Conservation (phyloP, 2,888 invertebrate genomes). For the Acanthosepion pharaonis region DNA sequence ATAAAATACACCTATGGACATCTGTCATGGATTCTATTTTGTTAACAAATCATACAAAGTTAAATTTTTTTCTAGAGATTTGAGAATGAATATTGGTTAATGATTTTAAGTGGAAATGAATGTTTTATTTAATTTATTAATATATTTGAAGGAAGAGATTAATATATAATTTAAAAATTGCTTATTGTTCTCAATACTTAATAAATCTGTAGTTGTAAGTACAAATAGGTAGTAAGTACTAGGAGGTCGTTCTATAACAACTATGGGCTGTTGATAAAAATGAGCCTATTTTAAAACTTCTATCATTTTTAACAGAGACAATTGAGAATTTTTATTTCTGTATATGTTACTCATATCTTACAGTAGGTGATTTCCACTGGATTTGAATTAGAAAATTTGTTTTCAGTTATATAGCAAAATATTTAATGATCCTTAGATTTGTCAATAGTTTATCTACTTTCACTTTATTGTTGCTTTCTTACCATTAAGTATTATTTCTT, state of each 20-base stretch:
- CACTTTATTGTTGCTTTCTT: neutral
- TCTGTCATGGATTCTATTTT: neutral
- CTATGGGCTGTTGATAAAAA: neutral
- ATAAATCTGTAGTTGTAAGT: neutral
- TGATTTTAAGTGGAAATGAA: neutral
- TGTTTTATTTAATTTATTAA: neutral
- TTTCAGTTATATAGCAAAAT: no score
- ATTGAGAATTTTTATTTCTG: neutral
- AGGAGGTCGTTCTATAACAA: neutral
- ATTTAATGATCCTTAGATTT: no score
- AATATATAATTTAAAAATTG: neutral
- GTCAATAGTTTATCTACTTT: no score
- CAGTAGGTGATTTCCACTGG: neutral
- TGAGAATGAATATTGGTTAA: neutral
- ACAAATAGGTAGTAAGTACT: neutral
- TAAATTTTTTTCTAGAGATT: neutral
- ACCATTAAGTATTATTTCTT: neutral
- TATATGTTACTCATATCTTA: neutral
- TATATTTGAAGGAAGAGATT: neutral
- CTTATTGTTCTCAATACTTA: no score
- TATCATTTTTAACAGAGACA: neutral
- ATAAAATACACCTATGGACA: neutral
- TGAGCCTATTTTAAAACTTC: neutral
- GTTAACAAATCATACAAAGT: no score
- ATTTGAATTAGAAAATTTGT: neutral